Evolutionary conservation across 2,888 invertebrate genomes (phyloP).

Genomic region (Lypha dubia): DNA sequence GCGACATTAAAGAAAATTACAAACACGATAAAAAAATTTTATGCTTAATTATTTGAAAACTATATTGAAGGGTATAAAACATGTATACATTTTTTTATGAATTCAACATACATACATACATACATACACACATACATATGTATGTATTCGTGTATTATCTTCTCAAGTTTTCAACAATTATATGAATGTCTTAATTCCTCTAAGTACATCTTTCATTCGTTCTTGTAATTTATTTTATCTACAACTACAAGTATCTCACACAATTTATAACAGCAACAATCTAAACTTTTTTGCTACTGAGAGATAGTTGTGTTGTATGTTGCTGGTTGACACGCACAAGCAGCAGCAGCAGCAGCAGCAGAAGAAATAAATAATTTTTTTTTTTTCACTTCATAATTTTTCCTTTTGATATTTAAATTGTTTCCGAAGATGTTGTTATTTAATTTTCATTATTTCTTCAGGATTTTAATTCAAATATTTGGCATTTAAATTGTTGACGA

Average conservation of each 20-base stretch:
- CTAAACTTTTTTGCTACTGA: constrained; percentile 40
- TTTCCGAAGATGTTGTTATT: background rate
- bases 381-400: constrained; percentile 36
- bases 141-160: background rate
- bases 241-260: background rate
- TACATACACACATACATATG: background rate
- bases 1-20: no score
- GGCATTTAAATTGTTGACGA: constrained; percentile 1
- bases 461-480: constrained; percentile 24
- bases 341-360: background rate
- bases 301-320: constrained; percentile 25
- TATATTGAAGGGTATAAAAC: background rate
- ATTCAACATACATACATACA: background rate
- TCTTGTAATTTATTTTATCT: constrained; percentile 25
- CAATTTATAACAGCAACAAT: background rate
- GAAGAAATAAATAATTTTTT: background rate
- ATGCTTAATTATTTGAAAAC: background rate
- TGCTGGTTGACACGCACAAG: background rate
- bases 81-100: background rate
- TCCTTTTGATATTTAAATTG: constrained; percentile 10
- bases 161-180: constrained; percentile 9
- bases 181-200: constrained; percentile 18
- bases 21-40: background rate
- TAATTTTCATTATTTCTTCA: background rate
- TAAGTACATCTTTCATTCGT: constrained; percentile 20